Percentiles rank a stretch among this genome's conserved stretches.
phyloP scores from a whole-genome alignment of 2,888 invertebrate species.

The Drosophila atripex region DNA sequence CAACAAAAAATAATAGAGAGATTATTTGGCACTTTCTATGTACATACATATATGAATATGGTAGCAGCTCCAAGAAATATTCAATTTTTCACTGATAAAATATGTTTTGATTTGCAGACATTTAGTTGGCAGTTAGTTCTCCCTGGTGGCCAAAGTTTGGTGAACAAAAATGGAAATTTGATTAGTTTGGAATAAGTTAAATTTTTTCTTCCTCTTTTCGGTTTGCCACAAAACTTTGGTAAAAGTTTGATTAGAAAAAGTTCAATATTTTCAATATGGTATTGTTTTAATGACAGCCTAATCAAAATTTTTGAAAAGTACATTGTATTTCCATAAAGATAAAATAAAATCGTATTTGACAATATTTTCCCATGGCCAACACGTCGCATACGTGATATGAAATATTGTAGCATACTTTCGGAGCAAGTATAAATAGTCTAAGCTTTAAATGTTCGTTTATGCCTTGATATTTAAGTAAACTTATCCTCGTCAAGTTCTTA shows the following conservation, averaged over 20 bases:
- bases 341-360: no score
- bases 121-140: constrained; percentile 24
- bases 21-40: constrained; percentile 48
- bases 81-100: constrained; percentile 38
- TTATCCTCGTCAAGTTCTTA: constrained; percentile 11
- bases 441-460: constrained; percentile 10
- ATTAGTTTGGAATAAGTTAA: constrained; percentile 60
- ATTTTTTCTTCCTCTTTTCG: neutral
- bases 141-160: constrained; percentile 28
- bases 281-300: constrained; percentile 18
- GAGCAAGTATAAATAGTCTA: constrained; percentile 3
- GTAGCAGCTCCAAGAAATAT: constrained; percentile 4
- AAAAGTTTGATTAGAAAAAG: constrained; percentile 18
- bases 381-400: constrained; percentile 9
- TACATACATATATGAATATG: constrained; percentile 7
- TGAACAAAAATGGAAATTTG: constrained; percentile 54
- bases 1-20: constrained; percentile 18
- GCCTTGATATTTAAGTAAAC: constrained; percentile 20
- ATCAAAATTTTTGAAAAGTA: neutral
- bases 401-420: constrained; percentile 52
- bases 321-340: no score
- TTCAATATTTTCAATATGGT: neutral
- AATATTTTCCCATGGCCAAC: constrained; percentile 14
- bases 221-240: constrained; percentile 47
- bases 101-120: constrained; percentile 51